Conservation (phyloP, 2,113 vertebrate genomes). For the Sylvietta virens region DNA sequence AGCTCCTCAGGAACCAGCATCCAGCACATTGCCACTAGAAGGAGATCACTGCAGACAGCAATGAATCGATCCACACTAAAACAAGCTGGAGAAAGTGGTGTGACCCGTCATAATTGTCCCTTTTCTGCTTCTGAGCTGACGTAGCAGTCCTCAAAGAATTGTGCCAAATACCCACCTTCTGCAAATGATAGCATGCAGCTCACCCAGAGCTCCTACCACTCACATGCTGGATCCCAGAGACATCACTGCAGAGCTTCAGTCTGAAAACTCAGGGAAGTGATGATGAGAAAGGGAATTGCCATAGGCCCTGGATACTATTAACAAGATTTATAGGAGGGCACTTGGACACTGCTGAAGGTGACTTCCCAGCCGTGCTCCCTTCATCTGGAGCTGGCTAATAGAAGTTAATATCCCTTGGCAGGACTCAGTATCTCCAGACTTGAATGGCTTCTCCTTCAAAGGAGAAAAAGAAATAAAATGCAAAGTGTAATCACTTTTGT, state of each 20-base stretch:
- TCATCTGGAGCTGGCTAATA: not conserved
- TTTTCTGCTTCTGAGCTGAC: not conserved
- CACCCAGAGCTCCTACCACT: not conserved
- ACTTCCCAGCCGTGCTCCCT: not conserved
- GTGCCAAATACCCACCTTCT: not conserved
- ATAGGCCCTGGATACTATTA: not conserved
- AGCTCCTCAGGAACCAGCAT: not conserved
- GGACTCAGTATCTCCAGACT: not conserved
- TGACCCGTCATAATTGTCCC: not conserved
- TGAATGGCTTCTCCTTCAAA: not conserved
- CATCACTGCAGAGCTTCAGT: not conserved
- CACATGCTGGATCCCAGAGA: not conserved
- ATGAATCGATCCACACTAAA: not conserved
- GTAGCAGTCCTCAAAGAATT: not conserved
- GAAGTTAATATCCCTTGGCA: conserved; percentile 18
- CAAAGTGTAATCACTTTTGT: not conserved
- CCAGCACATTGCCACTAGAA: not conserved
- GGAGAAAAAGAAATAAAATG: not conserved
- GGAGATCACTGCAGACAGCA: not conserved
- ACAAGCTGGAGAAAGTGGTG: not conserved
- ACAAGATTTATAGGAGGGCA: not conserved
- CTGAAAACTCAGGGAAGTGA: not conserved
- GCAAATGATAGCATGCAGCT: not conserved
- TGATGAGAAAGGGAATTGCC: not conserved
- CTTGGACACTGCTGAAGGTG: not conserved